phyloP scores from a whole-genome alignment of 2,797 vertebrate genomes.

The Lagorchestes hirsutus region DNA sequence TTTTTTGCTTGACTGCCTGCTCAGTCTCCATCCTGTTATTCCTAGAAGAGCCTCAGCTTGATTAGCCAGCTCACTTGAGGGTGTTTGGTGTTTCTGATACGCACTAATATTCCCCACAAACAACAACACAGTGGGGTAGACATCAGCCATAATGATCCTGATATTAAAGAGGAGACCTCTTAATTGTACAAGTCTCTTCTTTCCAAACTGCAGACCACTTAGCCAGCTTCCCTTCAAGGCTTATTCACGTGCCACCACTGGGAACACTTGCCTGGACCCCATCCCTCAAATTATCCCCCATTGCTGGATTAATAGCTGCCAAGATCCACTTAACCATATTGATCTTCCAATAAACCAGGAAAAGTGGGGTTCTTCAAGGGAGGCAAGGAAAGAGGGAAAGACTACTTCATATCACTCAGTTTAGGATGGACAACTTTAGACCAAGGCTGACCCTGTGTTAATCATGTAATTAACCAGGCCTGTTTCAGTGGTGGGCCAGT shows the following conservation, averaged over 20 bases:
- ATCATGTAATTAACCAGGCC: neutral
- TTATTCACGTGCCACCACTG: neutral
- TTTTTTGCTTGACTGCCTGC: neutral
- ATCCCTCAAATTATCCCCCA: neutral
- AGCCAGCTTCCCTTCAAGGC: neutral
- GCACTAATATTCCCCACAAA: neutral
- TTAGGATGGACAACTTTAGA: neutral
- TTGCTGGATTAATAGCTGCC: neutral
- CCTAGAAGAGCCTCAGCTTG: neutral
- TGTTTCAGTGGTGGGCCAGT: neutral
- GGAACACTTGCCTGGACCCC: neutral
- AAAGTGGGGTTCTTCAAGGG: neutral
- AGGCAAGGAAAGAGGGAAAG: neutral
- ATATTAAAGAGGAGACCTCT: neutral
- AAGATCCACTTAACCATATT: neutral
- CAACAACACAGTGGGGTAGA: neutral
- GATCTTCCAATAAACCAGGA: neutral
- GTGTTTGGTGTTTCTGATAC: neutral
- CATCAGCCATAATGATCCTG: neutral
- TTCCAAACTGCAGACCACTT: neutral
- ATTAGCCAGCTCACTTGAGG: neutral
- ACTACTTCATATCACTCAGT: neutral
- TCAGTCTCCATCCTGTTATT: neutral
- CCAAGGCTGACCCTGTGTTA: neutral
- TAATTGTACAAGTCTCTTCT: neutral